A percentile compares a stretch with the other conserved stretches of the same genome.
Conservation (phyloP, 2,888 invertebrate genomes). For the Yponomeuta cagnagella region DNA sequence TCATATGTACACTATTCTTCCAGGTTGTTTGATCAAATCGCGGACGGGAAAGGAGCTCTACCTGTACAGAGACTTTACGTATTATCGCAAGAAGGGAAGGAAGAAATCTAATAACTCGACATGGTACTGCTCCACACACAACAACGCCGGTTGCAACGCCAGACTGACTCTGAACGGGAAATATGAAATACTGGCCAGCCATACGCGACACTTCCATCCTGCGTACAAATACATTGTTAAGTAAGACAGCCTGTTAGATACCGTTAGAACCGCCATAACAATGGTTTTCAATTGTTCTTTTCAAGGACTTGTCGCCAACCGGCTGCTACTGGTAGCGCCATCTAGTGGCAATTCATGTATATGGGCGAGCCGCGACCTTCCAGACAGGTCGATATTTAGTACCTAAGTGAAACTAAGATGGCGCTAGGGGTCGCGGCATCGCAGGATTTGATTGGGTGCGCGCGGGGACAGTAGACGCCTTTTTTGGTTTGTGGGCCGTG, state of each 20-base stretch:
- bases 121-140: slow-evolving; percentile 65
- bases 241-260: neutral
- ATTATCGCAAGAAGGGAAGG: slow-evolving; percentile 56
- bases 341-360: too few relatives aligned
- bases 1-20: neutral
- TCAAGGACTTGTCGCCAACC: too few relatives aligned
- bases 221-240: neutral
- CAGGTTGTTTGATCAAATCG: slow-evolving; percentile 38
- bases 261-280: too few relatives aligned
- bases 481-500: too few relatives aligned
- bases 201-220: slow-evolving; percentile 48
- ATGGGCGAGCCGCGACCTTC: too few relatives aligned
- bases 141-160: slow-evolving; percentile 57
- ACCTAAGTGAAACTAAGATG: too few relatives aligned
- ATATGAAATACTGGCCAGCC: slow-evolving; percentile 36
- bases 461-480: too few relatives aligned
- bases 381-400: too few relatives aligned
- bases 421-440: too few relatives aligned
- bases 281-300: too few relatives aligned
- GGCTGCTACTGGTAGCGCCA: too few relatives aligned
- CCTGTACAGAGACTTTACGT: slow-evolving; percentile 56
- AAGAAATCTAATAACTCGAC: slow-evolving; percentile 39
- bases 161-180: slow-evolving; percentile 49
- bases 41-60: slow-evolving; percentile 53
- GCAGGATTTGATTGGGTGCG: too few relatives aligned